Evolutionary conservation across 2,113 vertebrate genomes (phyloP).

Genomic region (Nothocercus julius): DNA sequence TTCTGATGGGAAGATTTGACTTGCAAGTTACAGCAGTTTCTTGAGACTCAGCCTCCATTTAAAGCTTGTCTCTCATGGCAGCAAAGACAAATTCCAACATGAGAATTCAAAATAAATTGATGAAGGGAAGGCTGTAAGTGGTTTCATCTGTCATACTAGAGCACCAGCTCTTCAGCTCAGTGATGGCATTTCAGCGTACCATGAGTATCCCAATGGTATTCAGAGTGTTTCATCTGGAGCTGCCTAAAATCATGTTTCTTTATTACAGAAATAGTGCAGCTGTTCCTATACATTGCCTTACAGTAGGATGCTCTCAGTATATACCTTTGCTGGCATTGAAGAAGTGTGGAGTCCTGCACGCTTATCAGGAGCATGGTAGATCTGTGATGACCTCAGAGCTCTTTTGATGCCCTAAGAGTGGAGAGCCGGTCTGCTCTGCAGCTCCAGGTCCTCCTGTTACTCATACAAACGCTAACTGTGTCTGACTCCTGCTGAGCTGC

Average conservation of each 20-base stretch:
- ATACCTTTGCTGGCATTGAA: rapidly evolving
- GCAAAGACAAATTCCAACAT: not conserved
- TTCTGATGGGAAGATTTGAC: not conserved
- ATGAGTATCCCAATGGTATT: not conserved
- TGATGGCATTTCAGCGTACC: not conserved
- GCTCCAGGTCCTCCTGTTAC: not conserved
- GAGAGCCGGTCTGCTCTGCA: not conserved
- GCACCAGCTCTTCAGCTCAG: not conserved
- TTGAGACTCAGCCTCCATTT: not conserved
- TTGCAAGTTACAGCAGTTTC: not conserved
- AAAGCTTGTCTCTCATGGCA: not conserved
- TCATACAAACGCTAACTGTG: not conserved
- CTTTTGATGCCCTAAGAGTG: not conserved
- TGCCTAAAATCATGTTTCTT: not conserved
- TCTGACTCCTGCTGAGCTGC: not conserved
- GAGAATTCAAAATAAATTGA: not conserved
- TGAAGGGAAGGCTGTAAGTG: not conserved
- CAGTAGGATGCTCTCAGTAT: rapidly evolving
- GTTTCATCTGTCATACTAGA: not conserved
- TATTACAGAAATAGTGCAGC: not conserved
- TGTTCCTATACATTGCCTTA: not conserved
- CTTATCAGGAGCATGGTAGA: not conserved
- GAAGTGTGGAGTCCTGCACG: rapidly evolving
- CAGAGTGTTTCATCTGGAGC: not conserved
- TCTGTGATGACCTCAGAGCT: not conserved